These are phyloP conservation scores for Sprattus sprattus DNA, from an alignment of 2,113 vertebrate species.

Conservation along the genomic window DNA sequence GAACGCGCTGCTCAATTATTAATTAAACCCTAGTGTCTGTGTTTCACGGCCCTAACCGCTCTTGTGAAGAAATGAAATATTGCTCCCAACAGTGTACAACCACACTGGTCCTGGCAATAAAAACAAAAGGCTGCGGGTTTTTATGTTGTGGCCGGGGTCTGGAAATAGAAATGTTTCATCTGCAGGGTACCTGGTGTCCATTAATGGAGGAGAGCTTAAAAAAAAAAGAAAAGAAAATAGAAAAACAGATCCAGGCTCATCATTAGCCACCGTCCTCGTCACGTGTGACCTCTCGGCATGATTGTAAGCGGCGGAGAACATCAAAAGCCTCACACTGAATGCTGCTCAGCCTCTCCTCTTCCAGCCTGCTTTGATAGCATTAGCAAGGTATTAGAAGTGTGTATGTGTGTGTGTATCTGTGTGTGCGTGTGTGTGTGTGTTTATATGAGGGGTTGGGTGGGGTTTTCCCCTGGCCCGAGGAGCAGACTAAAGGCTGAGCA, in stretches of 20 bases:
- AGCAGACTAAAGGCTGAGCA: constrained; percentile 64
- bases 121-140: background rate
- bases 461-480: constrained; percentile 43
- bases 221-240: background rate
- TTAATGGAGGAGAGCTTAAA: background rate
- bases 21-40: constrained; percentile 29
- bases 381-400: background rate
- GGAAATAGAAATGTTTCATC: background rate
- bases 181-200: background rate
- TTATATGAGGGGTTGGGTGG: background rate
- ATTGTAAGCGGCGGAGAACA: background rate
- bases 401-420: constrained; percentile 36
- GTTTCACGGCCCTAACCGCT: constrained; percentile 19
- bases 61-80: constrained; percentile 14
- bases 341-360: background rate
- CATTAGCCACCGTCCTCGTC: background rate
- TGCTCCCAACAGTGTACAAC: background rate
- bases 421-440: constrained; percentile 35
- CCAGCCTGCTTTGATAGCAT: constrained; percentile 6
- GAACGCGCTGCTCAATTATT: constrained; percentile 52
- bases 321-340: background rate
- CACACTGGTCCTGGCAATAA: background rate
- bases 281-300: background rate
- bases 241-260: background rate
- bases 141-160: background rate